phyloP scores from a whole-genome alignment of 2,888 invertebrate genomes.

The Latrodectus hesperus region DNA sequence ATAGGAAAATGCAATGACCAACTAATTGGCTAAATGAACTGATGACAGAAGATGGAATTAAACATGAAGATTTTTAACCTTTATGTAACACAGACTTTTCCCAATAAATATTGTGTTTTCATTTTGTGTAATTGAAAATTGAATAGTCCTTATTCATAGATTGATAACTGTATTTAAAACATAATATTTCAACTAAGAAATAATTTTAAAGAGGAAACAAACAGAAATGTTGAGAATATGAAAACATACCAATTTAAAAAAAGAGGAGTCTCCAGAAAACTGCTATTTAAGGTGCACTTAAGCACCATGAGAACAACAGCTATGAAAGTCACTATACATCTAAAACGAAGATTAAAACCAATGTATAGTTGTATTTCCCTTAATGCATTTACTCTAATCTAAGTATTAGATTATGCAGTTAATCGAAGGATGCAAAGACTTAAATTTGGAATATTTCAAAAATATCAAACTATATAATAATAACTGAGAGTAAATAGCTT shows the following conservation, averaged over 20 bases:
- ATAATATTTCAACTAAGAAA: not conserved
- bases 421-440: no score
- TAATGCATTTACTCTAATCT: no score
- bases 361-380: no score
- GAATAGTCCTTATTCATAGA: not conserved
- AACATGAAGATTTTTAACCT: no score
- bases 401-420: no score
- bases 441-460: no score
- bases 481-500: no score
- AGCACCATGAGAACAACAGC: constrained; percentile 28
- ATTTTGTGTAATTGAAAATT: not conserved
- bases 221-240: not conserved
- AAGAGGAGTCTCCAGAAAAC: constrained; percentile 19
- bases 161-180: not conserved
- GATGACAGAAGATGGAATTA: no score
- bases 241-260: constrained; percentile 32
- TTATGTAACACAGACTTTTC: no score
- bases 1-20: no score
- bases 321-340: constrained; percentile 26
- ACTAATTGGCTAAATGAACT: no score
- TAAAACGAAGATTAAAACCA: constrained; percentile 8
- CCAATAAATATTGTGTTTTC: not conserved
- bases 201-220: not conserved
- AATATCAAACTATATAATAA: no score
- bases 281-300: constrained; percentile 23